Evolutionary conservation across 1,140 invertebrate genomes (phyloP).

Genomic region (Zaprionus inermis): DNA sequence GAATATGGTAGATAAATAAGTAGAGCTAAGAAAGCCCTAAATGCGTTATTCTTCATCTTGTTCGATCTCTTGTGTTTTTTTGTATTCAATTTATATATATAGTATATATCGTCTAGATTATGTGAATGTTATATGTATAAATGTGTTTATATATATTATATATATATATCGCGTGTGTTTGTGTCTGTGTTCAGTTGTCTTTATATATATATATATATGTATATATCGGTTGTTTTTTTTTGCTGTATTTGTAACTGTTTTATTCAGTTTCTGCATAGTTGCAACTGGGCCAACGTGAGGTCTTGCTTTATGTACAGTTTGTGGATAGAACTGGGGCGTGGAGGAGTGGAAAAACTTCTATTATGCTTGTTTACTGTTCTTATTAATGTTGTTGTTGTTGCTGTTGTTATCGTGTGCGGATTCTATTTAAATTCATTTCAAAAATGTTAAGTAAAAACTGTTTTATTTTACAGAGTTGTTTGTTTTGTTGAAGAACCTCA

Average conservation of each 20-base stretch:
- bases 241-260: constrained; percentile 10
- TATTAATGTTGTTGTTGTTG: too few species aligned
- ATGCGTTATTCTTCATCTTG: constrained; percentile 27
- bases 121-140: constrained; percentile 4
- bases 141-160: constrained; percentile 21
- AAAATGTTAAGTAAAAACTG: constrained; percentile 51
- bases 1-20: constrained; percentile 10
- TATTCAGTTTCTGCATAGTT: constrained; percentile 2
- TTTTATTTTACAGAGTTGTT: constrained; percentile 53
- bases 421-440: constrained; percentile 17
- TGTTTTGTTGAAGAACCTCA: constrained; percentile 33
- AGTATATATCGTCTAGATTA: constrained; percentile 36
- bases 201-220: constrained; percentile 21
- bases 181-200: constrained; percentile 6
- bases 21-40: constrained; percentile 28
- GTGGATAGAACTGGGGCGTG: constrained; percentile 11
- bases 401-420: constrained; percentile 17
- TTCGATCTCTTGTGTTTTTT: constrained; percentile 8
- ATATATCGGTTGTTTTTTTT: constrained; percentile 40
- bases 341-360: constrained; percentile 6
- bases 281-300: neutral
- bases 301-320: constrained; percentile 27
- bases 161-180: neutral
- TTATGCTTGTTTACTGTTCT: constrained; percentile 4
- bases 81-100: constrained; percentile 49